Base-by-base conservation (phyloP, 1,140 invertebrate genomes). In the Linepithema humile region DNA sequence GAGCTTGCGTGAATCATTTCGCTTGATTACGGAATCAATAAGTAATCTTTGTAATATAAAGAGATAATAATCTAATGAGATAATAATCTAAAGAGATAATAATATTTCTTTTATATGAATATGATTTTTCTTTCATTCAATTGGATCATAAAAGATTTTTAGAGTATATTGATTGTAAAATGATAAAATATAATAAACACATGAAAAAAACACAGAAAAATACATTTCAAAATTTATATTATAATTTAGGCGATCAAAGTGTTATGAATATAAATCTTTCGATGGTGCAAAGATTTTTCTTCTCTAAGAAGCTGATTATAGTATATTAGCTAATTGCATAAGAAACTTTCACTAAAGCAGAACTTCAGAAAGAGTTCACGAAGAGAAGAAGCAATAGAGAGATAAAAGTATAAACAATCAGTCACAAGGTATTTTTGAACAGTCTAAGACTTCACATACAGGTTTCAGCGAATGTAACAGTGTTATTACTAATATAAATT, bases 241-340 rank as follows among this genome's bases (percentile, higher is more conserved):
- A 15, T 45, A 45, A 45, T 12, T 59, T 5, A 15, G 23, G 15
- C 38, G 9, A 1, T 62, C 32, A 48, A 2, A n/a, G 17, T 35
- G 26, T 53, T 17, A 32, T 38, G 15, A 12, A 74, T 10, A 59
- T 59, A 23, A 59, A 59, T 1, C 23, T 60, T 60, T 59, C 17
- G 15, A 12, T 9, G 43, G 2, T 26, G 2, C 35, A 6, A 74
- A 74, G 17, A 0, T 60, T 59, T 35, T 29, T 60, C 38, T n/a
- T 23, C 5, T 23, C 69, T 60, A 32, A n/a, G 23, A 29, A n/a
- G 7, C 32, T 64, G 7, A 38, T 73, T 75, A 60, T 23, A 40
- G 38, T 43, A 65, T 65, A 43, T 75, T 74, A 29, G 72, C 17
- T 74, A 32, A 62, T 62, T 75, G 64, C 7, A 75, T 75, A 75